phyloP scores from a whole-genome alignment of 2,888 invertebrate genomes.

The Dynastes maya region DNA sequence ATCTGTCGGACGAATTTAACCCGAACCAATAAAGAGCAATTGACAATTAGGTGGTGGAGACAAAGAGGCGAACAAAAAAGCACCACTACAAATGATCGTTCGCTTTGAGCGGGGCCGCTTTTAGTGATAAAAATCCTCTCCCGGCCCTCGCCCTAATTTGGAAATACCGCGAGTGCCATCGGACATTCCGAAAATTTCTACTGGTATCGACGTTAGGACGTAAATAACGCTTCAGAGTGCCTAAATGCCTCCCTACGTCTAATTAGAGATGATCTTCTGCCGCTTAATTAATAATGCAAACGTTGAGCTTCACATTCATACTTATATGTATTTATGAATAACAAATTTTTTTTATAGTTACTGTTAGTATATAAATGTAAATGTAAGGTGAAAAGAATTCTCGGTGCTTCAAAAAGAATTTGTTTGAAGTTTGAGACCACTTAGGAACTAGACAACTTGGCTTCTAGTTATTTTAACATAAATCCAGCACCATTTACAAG shows the following conservation, averaged over 20 bases:
- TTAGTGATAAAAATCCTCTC: conserved; percentile 54
- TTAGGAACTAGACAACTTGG: too few species aligned
- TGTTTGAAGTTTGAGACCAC: conserved; percentile 8
- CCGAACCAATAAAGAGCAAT: conserved; percentile 48
- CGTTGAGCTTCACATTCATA: not conserved
- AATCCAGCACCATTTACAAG: too few species aligned
- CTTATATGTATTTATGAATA: not conserved
- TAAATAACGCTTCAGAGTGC: conserved; percentile 37
- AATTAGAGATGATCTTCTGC: conserved; percentile 26
- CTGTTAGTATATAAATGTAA: not conserved
- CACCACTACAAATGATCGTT: conserved; percentile 41
- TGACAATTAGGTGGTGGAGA: conserved; percentile 48
- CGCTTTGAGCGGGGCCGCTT: conserved; percentile 35
- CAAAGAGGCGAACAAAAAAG: conserved; percentile 39
- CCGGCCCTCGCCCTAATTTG: conserved; percentile 57
- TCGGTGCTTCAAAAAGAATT: not conserved
- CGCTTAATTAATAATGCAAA: conserved; percentile 26
- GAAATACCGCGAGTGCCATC: conserved; percentile 54
- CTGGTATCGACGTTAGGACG: conserved; percentile 22
- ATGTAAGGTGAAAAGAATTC: not conserved
- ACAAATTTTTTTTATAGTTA: conserved; percentile 2
- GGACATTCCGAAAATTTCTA: conserved; percentile 52
- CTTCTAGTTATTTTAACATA: too few species aligned
- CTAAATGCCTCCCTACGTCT: conserved; percentile 1
- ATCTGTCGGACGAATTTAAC: conserved; percentile 40